phyloP scores from a whole-genome alignment of 1,140 invertebrate species.

The Pseudobourletiella spinata region DNA sequence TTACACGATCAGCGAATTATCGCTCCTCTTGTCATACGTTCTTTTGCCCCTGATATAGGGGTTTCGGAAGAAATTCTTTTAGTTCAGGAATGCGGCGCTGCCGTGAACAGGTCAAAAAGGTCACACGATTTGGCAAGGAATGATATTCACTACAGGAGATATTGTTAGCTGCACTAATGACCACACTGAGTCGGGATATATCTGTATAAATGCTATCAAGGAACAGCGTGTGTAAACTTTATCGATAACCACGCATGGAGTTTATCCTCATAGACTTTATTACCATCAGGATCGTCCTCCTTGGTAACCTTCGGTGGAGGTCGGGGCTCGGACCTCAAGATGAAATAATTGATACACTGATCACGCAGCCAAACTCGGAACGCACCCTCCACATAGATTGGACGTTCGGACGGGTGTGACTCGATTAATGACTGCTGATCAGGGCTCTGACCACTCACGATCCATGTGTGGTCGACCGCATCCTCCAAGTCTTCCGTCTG shows the following conservation, averaged over 20 bases:
- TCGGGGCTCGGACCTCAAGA: conserved; percentile 59
- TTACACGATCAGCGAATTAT: too few relatives aligned
- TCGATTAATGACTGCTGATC: conserved; percentile 63
- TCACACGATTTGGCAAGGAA: too few relatives aligned
- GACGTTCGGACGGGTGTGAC: conserved; percentile 55
- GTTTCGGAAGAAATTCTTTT: too few relatives aligned
- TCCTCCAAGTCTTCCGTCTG: conserved; percentile 51
- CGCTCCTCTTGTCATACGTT: too few relatives aligned
- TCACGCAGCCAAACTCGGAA: conserved; percentile 70
- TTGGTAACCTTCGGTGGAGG: conserved; percentile 36
- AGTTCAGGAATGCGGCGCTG: too few relatives aligned
- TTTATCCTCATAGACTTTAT: conserved; percentile 26
- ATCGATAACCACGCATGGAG: too few relatives aligned
- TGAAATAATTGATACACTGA: conserved; percentile 72
- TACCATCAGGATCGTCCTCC: conserved; percentile 51
- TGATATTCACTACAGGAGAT: too few relatives aligned
- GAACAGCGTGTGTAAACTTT: neutral
- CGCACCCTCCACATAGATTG: conserved; percentile 81
- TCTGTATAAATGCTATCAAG: too few relatives aligned
- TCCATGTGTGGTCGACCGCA: conserved; percentile 83
- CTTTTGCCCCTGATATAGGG: too few relatives aligned
- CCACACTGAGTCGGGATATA: too few relatives aligned
- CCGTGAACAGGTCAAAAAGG: too few relatives aligned
- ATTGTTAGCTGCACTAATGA: too few relatives aligned
- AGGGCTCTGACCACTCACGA: conserved; percentile 77